Evolutionary conservation across 2,888 invertebrate species (phyloP).

Genomic region (Agapostemon virescens): DNA sequence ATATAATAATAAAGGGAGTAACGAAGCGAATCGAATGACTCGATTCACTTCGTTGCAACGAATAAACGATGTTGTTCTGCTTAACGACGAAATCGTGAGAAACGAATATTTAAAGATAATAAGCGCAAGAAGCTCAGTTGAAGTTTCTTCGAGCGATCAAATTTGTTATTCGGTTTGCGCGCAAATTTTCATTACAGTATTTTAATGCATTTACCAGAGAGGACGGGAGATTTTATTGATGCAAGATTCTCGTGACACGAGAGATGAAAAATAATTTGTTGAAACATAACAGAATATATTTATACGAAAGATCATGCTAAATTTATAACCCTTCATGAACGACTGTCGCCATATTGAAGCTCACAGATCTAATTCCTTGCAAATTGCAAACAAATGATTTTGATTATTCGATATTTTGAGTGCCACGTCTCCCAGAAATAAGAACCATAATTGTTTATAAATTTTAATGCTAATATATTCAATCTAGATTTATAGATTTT

Average conservation of each 20-base stretch:
- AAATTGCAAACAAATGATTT: background rate
- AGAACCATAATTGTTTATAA: no score
- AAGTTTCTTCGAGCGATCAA: background rate
- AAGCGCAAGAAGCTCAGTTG: background rate
- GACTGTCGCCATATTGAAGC: background rate
- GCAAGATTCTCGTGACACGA: background rate
- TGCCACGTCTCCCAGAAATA: background rate
- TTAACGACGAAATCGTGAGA: background rate
- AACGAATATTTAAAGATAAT: constrained; percentile 5
- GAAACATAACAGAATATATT: background rate
- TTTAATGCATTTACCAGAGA: background rate
- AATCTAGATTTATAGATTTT: no score
- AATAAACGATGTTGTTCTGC: background rate
- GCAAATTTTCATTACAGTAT: background rate
- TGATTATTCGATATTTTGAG: background rate
- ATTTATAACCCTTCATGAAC: background rate
- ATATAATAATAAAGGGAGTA: background rate
- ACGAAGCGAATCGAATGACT: background rate
- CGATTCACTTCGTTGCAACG: background rate
- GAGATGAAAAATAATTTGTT: background rate
- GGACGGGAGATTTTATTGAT: background rate
- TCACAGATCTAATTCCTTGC: no score
- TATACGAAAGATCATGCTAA: background rate
- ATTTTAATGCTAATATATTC: background rate
- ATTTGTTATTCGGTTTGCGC: background rate